Conservation (phyloP, 2,113 vertebrate genomes). For the Rousettus leschenaultii region DNA sequence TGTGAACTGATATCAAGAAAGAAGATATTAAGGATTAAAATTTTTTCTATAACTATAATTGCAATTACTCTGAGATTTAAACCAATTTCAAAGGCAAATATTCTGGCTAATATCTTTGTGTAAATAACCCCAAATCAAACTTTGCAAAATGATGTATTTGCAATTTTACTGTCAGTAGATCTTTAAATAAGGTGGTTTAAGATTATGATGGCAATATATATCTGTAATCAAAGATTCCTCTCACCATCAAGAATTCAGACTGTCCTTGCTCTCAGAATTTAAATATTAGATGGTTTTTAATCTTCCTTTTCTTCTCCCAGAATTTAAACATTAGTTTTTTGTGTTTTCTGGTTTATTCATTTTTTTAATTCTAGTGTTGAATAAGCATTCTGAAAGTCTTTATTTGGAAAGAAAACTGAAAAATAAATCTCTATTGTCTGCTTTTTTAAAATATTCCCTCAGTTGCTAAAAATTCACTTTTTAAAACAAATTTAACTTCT, state of each 20-base stretch:
- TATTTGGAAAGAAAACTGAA: slow-evolving; percentile 27
- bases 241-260: background rate
- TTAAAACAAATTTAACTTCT: slow-evolving; percentile 4
- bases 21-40: background rate
- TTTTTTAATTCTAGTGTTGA: background rate
- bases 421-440: background rate
- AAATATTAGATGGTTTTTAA: background rate
- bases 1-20: slow-evolving; percentile 16
- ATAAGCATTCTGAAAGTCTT: slow-evolving; percentile 3
- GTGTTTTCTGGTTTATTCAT: background rate
- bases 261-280: slow-evolving; percentile 15
- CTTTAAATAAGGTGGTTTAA: background rate
- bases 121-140: slow-evolving; percentile 20
- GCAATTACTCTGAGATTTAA: background rate
- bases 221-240: background rate
- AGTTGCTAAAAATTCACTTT: background rate
- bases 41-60: background rate
- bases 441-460: background rate
- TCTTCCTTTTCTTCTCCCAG: background rate
- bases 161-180: background rate
- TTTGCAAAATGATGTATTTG: slow-evolving; percentile 9
- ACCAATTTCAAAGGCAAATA: slow-evolving; percentile 26
- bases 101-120: background rate
- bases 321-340: slow-evolving; percentile 28
- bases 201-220: background rate